Conservation (phyloP, 53 echinoderm and acorn worm species). For the Crossaster papposus region DNA sequence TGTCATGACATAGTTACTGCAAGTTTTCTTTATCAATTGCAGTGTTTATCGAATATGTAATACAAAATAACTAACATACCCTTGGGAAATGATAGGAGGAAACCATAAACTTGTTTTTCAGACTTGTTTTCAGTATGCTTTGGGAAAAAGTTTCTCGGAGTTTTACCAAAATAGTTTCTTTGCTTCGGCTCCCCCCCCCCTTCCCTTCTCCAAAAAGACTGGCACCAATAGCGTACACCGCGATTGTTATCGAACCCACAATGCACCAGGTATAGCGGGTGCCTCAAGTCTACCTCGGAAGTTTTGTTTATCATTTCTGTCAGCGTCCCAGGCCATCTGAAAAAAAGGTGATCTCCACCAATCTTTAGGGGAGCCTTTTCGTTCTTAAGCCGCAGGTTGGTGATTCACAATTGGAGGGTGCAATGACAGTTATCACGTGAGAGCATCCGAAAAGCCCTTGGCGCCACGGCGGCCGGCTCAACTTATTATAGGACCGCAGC, state of each 20-base stretch:
- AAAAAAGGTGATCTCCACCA: not conserved
- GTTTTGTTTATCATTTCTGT: not conserved
- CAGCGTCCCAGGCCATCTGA: not conserved
- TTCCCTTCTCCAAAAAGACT: not conserved
- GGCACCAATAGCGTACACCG: not conserved
- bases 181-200: no score
- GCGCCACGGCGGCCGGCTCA: not conserved
- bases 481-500: not conserved
- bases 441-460: not conserved
- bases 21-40: no score
- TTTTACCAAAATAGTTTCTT: not conserved
- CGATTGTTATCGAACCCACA: not conserved
- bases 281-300: constrained; percentile 5
- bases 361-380: not conserved
- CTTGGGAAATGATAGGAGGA: no score
- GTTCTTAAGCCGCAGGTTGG: not conserved
- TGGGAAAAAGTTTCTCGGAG: not conserved
- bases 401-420: constrained; percentile 10
- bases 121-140: no score
- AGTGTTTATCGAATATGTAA: no score
- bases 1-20: no score
- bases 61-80: no score
- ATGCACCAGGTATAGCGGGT: not conserved
- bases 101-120: no score
- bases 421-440: not conserved